Base-by-base conservation (phyloP, 2,797 vertebrate species). In the Gorsachius magnificus region DNA sequence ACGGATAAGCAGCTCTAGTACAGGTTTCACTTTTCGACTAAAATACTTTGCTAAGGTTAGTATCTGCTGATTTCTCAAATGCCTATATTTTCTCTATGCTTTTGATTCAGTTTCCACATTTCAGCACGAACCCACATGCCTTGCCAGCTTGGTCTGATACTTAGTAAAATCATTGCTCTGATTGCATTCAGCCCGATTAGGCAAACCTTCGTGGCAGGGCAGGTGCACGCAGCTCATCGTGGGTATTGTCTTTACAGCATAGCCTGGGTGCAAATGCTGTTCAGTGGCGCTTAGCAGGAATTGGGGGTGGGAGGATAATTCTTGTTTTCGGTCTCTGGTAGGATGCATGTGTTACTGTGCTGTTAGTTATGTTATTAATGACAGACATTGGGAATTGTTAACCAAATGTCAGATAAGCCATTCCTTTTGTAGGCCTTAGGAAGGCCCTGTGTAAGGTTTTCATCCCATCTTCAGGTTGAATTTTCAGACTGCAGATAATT, bases 11-110 rank as follows among this genome's bases (percentile, higher is more conserved):
- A 70, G 87, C 77, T 91, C 95, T 91, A 66, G 51, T 90, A 58
- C 33, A 64, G 77, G 74, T 96, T 95, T 96, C 64, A 50, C 66
- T 93, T 94, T 90, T 72, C 63, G 66, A 15, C 46, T 82, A 19
- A 79, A 91, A 63, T 36, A 65, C 25, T 81, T 75, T 9, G 29
- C 88, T 70, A 1, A 71, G 64, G 28, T 72, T 75, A 65, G 17
- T 63, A 38, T 79, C 58, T 81, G 17, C 46, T 63, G 48, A 16
- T 81, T 92, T 83, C 48, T 68, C 33, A 33, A 33, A 35, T 48
- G 35, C 13, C 43, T 69, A 0, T 60, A 5, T 91, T 78, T 75
- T 63, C 20, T 21, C 6, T 21, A 0, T 20, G 43, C 45, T 66
- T 89, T 66, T 64, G 64, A 65, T 85, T 85, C 14, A 12, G 18